Evolutionary conservation across 2,797 vertebrate genomes (phyloP).

Genomic region (Dendrocincla tyrannina): DNA sequence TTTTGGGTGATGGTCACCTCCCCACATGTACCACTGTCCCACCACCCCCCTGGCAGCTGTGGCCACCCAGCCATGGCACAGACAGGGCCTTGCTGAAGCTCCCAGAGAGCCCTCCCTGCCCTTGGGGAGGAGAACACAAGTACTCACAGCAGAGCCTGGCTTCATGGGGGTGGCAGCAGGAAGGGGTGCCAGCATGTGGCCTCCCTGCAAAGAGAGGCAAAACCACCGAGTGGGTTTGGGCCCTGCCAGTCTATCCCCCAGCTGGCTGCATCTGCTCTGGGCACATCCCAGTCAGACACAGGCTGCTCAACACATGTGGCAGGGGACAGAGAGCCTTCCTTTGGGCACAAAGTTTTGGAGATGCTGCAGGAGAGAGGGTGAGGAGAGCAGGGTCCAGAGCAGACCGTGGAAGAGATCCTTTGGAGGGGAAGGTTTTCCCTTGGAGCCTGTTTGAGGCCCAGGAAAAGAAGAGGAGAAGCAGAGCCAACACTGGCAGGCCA

Average conservation of each 20-base stretch:
- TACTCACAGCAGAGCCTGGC: conserved; percentile 95
- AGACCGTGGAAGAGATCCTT: not conserved
- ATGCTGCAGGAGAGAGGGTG: not conserved
- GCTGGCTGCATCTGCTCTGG: not conserved
- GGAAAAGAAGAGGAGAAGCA: not conserved
- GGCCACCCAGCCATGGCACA: not conserved
- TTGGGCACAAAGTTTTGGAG: not conserved
- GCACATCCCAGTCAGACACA: not conserved
- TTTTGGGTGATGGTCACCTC: not conserved
- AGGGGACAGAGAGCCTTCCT: not conserved
- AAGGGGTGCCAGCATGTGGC: conserved; percentile 92
- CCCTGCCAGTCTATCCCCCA: not conserved
- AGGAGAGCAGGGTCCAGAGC: not conserved
- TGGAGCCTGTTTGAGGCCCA: not conserved
- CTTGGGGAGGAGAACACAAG: not conserved
- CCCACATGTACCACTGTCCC: not conserved
- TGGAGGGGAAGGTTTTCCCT: not conserved
- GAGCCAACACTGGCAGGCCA: not conserved
- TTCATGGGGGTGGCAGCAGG: conserved; percentile 93
- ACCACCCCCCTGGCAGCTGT: not conserved
- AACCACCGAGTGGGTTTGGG: accelerated
- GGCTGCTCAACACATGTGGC: not conserved
- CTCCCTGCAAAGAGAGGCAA: conserved; percentile 81
- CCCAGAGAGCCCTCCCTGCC: not conserved
- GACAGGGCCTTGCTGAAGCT: not conserved